Evolutionary conservation across 1,140 invertebrate species (phyloP).

Genomic region (Penaeus chinensis): DNA sequence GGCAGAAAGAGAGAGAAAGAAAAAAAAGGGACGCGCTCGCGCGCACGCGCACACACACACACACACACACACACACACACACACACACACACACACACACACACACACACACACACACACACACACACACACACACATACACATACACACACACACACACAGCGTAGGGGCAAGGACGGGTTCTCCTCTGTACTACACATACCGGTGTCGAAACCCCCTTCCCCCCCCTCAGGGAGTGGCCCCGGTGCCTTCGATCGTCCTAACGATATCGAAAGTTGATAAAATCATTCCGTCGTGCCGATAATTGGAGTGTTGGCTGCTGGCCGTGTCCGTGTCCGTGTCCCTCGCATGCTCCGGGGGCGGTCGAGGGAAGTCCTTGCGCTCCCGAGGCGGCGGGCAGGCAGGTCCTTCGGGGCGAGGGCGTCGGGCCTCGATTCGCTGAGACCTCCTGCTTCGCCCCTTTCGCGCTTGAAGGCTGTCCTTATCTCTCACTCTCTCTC

Average conservation of each 20-base stretch:
- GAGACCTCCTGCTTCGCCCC: not conserved
- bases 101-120: slow-evolving; percentile 32
- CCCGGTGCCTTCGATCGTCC: not conserved
- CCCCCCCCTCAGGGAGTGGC: not conserved
- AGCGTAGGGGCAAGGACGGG: not conserved
- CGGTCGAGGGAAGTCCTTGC: too few relatives aligned
- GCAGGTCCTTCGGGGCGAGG: too few relatives aligned
- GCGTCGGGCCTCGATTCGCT: too few relatives aligned
- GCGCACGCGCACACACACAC: not conserved
- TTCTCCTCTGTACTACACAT: too few relatives aligned
- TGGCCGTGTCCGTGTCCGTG: too few relatives aligned
- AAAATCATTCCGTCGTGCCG: too few relatives aligned
- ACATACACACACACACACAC: not conserved
- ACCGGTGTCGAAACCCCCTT: too few relatives aligned
- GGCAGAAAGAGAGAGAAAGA: not conserved
- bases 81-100: not conserved
- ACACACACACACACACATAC: slow-evolving; percentile 14
- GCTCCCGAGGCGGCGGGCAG: too few relatives aligned
- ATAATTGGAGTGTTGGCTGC: too few relatives aligned
- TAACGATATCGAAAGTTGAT: too few relatives aligned
- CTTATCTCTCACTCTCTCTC: not conserved
- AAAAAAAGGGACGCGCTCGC: not conserved
- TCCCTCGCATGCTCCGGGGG: too few relatives aligned
- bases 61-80: not conserved
- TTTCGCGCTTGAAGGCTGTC: not conserved